Base-by-base conservation (phyloP, 2,888 invertebrate genomes). In the Dicranocentrus wangi region DNA sequence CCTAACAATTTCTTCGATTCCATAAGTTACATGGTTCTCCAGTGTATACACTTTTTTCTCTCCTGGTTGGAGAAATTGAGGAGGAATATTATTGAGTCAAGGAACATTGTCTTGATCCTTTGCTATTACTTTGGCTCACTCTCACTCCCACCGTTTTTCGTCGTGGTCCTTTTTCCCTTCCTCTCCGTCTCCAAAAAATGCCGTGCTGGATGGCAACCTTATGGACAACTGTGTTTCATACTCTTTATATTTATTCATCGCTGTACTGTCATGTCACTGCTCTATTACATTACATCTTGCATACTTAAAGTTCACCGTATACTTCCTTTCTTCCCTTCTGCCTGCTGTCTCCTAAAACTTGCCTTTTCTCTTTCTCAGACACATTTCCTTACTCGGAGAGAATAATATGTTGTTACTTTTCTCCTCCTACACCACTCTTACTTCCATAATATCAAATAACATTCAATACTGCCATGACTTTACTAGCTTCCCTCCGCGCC, bases 101-200 rank as follows among this genome's bases (percentile, higher is more conserved):
- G 51, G 72, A 73, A 65, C 51, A 73, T 65, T 73, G 73, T 66
- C 75, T 75, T 75, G 75, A 66, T 75, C 75, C 75, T 75, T 75
- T 66, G 32, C 65, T 66, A 53, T 69, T 69, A 53, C 43, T 65
- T 63, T 32, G 28, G 28, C 27, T 65, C 61, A 51, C 71, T 47
- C 66, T 66, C 27, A 65, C 43, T 21, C 47, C 51, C 51, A 32
- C 51, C 61, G 39, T 43, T 63, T 69, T 32, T 32, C 32, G 5
- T 32, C 5, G 32, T 65, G 25, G 32, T 2, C 39, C 55, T 13
- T 58, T 55, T 32, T 55, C 25, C 53, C 10, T 65, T 25, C 25
- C 25, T 66, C 47, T 66, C 65, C n/a, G n/a, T n/a, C n/a, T n/a
- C n/a, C 32, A 32, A 10, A 32, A 32, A 32, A 7, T 32, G 3